Conservation (phyloP, 2,888 invertebrate species). For the Diplazon laetatorius region DNA sequence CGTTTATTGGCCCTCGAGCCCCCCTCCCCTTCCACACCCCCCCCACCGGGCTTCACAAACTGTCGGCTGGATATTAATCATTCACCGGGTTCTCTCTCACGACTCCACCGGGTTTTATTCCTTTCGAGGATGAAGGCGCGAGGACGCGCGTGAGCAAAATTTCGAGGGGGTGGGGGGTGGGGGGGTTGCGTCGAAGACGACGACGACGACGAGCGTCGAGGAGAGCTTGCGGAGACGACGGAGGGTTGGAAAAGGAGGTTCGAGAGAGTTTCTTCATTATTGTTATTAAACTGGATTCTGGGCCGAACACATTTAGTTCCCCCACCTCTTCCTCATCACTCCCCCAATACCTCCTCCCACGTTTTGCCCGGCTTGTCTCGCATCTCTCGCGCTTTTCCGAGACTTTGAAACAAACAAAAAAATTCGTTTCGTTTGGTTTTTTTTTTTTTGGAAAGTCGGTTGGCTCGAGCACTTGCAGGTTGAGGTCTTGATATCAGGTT, state of each 20-base stretch:
- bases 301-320: conserved; percentile 42
- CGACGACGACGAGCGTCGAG: conserved; percentile 45
- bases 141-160: conserved; percentile 57
- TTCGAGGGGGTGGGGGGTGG: conserved; percentile 36
- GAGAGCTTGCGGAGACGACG: conserved; percentile 46
- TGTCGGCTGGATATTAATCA: conserved; percentile 83
- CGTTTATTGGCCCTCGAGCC: conserved; percentile 82
- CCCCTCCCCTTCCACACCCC: no score
- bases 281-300: conserved; percentile 63
- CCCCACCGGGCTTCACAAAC: conserved; percentile 82
- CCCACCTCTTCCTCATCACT: background rate
- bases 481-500: no score
- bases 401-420: conserved; percentile 33
- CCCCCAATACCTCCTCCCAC: background rate
- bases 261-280: conserved; percentile 63
- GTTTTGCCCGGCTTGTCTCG: no score
- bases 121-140: conserved; percentile 77
- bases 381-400: conserved; percentile 18
- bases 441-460: no score
- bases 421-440: no score
- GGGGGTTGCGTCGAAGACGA: conserved; percentile 44
- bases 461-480: no score
- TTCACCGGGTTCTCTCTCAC: conserved; percentile 79
- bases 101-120: conserved; percentile 77
- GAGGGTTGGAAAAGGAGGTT: conserved; percentile 46